Percentiles rank a stretch among this genome's conserved stretches.
phyloP scores from a whole-genome alignment of 2,888 invertebrate species.

The Aquatica leii region DNA sequence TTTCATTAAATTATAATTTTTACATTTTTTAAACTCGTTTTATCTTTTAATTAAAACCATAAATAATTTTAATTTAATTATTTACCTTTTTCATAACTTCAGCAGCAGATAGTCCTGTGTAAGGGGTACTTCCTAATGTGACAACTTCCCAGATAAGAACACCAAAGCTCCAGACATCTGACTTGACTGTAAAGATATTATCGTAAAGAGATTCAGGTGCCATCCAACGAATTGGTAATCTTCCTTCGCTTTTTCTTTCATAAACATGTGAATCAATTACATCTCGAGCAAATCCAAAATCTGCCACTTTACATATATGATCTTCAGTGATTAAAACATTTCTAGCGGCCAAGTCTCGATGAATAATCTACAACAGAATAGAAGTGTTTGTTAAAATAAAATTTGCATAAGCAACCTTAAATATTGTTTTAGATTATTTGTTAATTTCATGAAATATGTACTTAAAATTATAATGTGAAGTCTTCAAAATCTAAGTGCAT shows the following conservation, averaged over 20 bases:
- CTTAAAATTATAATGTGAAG: no score
- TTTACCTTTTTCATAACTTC: conserved; percentile 89
- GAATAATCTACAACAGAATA: conserved; percentile 76
- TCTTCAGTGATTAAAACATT: conserved; percentile 89
- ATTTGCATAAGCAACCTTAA: no score
- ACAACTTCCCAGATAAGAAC: conserved; percentile 96
- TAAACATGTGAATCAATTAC: conserved; percentile 89
- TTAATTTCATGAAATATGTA: no score
- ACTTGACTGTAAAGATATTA: conserved; percentile 92
- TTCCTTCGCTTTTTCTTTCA: conserved; percentile 82
- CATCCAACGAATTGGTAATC: conserved; percentile 86
- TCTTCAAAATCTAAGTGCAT: no score
- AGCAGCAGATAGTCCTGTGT: conserved; percentile 90
- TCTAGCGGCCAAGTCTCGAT: conserved; percentile 88
- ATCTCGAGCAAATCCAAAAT: conserved; percentile 93
- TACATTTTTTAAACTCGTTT: no score
- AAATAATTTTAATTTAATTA: conserved; percentile 4
- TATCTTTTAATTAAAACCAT: conserved; percentile 12
- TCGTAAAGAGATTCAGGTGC: conserved; percentile 94
- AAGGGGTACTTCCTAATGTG: conserved; percentile 93
- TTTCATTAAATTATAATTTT: no score
- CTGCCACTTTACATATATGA: conserved; percentile 90
- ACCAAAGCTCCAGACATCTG: conserved; percentile 96
- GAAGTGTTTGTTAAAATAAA: no score
- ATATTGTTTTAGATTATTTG: no score